These are phyloP conservation scores for Cinclus mexicanus DNA, from an alignment of 2,113 vertebrate genomes.

Conservation along the genomic window DNA sequence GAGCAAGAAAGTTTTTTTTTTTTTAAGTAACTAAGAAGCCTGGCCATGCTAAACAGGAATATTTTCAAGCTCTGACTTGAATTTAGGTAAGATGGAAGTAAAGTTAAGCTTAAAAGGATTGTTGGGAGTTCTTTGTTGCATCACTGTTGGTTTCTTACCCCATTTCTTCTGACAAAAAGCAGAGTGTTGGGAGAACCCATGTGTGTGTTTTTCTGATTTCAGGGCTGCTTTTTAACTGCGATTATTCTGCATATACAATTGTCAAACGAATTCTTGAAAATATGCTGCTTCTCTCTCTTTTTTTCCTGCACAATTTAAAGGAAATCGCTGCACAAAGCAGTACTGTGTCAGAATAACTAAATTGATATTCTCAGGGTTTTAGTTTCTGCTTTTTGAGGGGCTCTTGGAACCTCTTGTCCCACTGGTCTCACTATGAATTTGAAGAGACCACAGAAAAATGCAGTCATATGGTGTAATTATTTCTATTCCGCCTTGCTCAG, in stretches of 20 bases:
- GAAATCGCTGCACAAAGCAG: not conserved
- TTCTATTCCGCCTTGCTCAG: not conserved
- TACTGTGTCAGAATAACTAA: not conserved
- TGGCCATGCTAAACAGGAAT: not conserved
- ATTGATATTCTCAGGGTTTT: not conserved
- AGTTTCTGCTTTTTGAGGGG: not conserved
- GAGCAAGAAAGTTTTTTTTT: not conserved
- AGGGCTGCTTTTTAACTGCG: not conserved
- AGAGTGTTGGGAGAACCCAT: not conserved
- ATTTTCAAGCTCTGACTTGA: constrained; percentile 18
- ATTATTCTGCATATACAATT: not conserved
- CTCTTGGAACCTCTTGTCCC: not conserved
- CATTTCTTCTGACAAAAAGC: not conserved
- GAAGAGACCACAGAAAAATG: not conserved
- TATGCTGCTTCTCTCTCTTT: not conserved
- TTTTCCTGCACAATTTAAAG: not conserved
- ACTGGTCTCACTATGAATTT: not conserved
- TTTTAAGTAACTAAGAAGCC: not conserved
- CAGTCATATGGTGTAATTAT: not conserved
- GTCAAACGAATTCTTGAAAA: not conserved
- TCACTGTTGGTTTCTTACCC: not conserved
- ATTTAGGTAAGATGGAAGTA: not conserved
- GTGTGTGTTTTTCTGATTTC: not conserved
- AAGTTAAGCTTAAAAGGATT: not conserved
- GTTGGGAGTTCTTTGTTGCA: not conserved